Evolutionary conservation across 2,113 vertebrate genomes (phyloP).

Genomic region (Hirundichthys speculiger): DNA sequence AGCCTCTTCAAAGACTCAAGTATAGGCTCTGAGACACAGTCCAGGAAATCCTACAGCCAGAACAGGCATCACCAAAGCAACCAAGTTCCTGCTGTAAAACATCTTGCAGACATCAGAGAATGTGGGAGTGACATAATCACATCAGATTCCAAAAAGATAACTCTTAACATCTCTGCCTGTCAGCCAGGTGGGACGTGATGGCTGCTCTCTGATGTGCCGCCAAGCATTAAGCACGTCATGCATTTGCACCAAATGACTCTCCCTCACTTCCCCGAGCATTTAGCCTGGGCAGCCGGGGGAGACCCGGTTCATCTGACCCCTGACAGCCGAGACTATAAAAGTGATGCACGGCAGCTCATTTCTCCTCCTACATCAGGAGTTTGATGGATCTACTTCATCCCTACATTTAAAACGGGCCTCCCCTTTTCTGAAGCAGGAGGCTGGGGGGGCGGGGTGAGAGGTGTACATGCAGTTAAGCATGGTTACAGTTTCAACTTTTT

Average conservation of each 20-base stretch:
- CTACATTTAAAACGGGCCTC: conserved; percentile 38
- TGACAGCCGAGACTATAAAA: conserved; percentile 70
- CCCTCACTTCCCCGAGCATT: conserved; percentile 69
- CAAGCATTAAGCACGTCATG: conserved; percentile 67
- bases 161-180: conserved; percentile 44
- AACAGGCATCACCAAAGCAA: neutral
- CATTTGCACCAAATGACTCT: conserved; percentile 61
- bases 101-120: conserved; percentile 2
- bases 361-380: conserved; percentile 52
- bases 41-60: too few relatives aligned
- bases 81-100: conserved; percentile 1
- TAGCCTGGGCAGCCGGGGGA: conserved; percentile 42
- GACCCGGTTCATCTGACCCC: conserved; percentile 50
- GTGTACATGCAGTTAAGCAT: neutral
- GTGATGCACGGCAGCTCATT: conserved; percentile 70
- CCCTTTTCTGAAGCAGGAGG: conserved; percentile 11
- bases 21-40: too few relatives aligned
- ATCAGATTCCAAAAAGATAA: conserved; percentile 49
- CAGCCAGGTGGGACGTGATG: conserved; percentile 52
- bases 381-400: conserved; percentile 59
- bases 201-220: conserved; percentile 46
- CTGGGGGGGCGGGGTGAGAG: too few relatives aligned
- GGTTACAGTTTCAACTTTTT: conserved; percentile 35
- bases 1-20: too few relatives aligned
- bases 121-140: conserved; percentile 19